phyloP scores from a whole-genome alignment of 2,888 invertebrate genomes.

The Pocota personata region DNA sequence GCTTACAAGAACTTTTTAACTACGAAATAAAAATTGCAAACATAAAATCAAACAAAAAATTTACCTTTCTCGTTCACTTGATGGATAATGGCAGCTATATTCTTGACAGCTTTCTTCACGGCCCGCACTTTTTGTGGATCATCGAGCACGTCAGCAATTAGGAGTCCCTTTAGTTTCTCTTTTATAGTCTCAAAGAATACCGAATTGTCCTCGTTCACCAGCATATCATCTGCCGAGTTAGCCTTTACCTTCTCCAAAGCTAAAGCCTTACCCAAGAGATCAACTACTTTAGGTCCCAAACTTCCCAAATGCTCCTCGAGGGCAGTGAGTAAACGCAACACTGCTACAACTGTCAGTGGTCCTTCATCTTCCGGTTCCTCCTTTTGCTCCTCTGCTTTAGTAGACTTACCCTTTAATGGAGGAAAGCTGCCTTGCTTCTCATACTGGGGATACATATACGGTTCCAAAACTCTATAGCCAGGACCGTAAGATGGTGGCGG shows the following conservation, averaged over 20 bases:
- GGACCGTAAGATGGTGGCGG: conserved; percentile 74
- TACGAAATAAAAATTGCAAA: conserved; percentile 51
- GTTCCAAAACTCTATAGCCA: conserved; percentile 79
- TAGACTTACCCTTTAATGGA: conserved; percentile 74
- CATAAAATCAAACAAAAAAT: conserved; percentile 37
- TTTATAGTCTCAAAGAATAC: conserved; percentile 93
- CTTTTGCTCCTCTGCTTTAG: conserved; percentile 77
- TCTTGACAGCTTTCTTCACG: conserved; percentile 89
- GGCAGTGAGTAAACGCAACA: conserved; percentile 90
- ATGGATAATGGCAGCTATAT: conserved; percentile 89
- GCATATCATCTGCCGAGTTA: conserved; percentile 89
- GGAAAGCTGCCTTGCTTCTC: conserved; percentile 78
- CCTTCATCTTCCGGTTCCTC: conserved; percentile 83
- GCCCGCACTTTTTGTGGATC: conserved; percentile 86
- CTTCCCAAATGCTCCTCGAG: conserved; percentile 93
- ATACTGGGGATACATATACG: conserved; percentile 81
- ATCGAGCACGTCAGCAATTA: conserved; percentile 87
- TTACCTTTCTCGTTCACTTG: conserved; percentile 85
- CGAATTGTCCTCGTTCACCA: conserved; percentile 88
- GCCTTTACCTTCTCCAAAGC: conserved; percentile 89
- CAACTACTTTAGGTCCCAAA: conserved; percentile 90
- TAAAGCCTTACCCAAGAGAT: conserved; percentile 89
- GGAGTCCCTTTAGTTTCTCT: conserved; percentile 91
- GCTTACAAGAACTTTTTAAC: conserved; percentile 26
- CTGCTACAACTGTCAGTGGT: conserved; percentile 86